phyloP scores from a whole-genome alignment of 2,888 invertebrate species.

The Acanthosoma haemorrhoidale region DNA sequence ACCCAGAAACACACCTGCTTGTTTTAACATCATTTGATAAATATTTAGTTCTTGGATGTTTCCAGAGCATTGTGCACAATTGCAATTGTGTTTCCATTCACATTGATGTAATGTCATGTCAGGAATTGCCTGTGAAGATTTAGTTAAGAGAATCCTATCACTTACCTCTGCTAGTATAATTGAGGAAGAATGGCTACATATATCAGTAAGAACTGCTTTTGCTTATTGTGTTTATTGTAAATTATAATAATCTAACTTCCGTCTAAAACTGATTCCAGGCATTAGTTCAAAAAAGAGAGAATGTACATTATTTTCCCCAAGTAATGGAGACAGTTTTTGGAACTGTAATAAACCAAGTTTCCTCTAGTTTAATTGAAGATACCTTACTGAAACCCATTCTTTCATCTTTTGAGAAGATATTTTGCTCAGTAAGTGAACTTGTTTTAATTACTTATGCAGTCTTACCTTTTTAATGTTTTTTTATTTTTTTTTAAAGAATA shows the following conservation, averaged over 20 bases:
- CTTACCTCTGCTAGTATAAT: background rate
- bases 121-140: background rate
- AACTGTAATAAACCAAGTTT: background rate
- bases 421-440: background rate
- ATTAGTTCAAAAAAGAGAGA: background rate
- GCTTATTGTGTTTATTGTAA: background rate
- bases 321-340: background rate
- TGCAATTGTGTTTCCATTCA: too few relatives aligned
- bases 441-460: background rate
- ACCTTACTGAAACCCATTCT: background rate
- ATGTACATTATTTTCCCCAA: background rate
- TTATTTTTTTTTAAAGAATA: background rate
- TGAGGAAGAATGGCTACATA: background rate
- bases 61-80: too few relatives aligned
- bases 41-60: too few relatives aligned
- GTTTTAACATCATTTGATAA: too few relatives aligned
- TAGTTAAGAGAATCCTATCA: background rate
- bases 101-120: background rate
- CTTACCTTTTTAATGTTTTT: background rate
- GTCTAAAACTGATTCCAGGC: background rate
- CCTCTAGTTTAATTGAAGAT: background rate
- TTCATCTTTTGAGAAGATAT: background rate
- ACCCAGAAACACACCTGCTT: too few relatives aligned
- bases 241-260: background rate
- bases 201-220: background rate